Conservation (phyloP, 1,140 invertebrate species). For the Choristoneura fumiferana region DNA sequence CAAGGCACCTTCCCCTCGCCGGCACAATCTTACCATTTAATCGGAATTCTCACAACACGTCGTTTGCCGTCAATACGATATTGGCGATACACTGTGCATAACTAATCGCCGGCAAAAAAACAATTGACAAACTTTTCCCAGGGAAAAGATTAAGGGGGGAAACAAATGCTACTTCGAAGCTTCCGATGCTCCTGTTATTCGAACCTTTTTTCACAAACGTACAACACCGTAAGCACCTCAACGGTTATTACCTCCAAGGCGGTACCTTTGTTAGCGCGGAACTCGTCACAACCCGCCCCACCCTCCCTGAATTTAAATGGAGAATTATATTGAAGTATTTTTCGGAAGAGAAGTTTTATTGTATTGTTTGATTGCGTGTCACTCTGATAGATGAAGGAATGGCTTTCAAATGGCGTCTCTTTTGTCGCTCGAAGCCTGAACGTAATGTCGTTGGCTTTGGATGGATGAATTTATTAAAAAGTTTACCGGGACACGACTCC, state of each 20-base stretch:
- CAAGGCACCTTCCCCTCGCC: not conserved
- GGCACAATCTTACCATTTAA: constrained; percentile 7
- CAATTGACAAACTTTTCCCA: not conserved
- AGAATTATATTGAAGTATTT: constrained; percentile 77
- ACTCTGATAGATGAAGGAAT: constrained; percentile 73
- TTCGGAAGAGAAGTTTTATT: constrained; percentile 75
- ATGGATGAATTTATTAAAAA: constrained; percentile 76
- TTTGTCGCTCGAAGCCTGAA: constrained; percentile 57
- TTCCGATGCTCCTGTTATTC: constrained; percentile 38
- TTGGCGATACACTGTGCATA: constrained; percentile 2
- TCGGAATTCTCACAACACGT: constrained; percentile 9
- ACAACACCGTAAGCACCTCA: constrained; percentile 47
- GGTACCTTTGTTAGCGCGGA: constrained; percentile 58
- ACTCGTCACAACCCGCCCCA: constrained; percentile 39
- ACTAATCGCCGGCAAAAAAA: not conserved
- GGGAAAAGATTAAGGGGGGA: constrained; percentile 3
- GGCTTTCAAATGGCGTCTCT: constrained; percentile 61
- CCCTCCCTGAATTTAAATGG: constrained; percentile 75
- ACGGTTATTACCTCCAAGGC: constrained; percentile 59
- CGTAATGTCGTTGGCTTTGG: constrained; percentile 63
- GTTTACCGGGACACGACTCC: constrained; percentile 53
- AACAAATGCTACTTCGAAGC: constrained; percentile 25
- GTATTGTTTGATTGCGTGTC: constrained; percentile 78
- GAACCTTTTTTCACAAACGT: constrained; percentile 39
- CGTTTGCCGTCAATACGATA: not conserved